Conservation (phyloP, 2,113 vertebrate species). For the Rhinogobius similis region DNA sequence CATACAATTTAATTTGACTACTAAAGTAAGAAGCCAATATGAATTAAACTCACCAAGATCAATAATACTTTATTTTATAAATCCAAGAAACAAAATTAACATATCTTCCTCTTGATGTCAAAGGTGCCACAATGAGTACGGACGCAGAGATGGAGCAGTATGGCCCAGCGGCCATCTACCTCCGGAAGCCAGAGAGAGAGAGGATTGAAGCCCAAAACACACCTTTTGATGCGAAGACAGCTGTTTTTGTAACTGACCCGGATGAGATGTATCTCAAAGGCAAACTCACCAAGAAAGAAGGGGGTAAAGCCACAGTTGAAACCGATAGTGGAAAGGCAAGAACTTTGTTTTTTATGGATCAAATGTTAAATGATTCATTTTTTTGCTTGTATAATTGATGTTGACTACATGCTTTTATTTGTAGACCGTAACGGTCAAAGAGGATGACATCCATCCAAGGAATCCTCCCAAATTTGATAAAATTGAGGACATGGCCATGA, state of each 20-base stretch:
- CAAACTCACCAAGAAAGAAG: constrained; percentile 55
- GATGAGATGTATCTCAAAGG: constrained; percentile 63
- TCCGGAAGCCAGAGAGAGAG: constrained; percentile 38
- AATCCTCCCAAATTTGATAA: constrained; percentile 82
- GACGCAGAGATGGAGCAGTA: constrained; percentile 38
- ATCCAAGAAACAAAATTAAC: neutral
- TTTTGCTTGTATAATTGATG: neutral
- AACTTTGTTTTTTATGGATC: neutral
- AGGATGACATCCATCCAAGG: no score
- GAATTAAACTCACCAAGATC: neutral
- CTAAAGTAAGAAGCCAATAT: constrained; percentile 31
- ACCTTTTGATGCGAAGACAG: constrained; percentile 67
- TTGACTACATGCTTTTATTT: neutral
- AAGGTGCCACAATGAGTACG: constrained; percentile 42
- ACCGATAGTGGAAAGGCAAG: constrained; percentile 34
- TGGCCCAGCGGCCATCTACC: constrained; percentile 28
- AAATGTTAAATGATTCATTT: no score
- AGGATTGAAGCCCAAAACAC: constrained; percentile 49
- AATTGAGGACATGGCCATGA: constrained; percentile 83
- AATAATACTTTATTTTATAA: neutral
- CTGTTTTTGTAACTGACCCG: constrained; percentile 48
- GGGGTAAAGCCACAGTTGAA: constrained; percentile 64
- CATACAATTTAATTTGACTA: constrained; percentile 20
- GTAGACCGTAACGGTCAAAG: neutral
- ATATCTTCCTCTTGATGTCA: neutral